phyloP scores from a whole-genome alignment of 2,888 invertebrate species.

The Rhabditoides inermis region DNA sequence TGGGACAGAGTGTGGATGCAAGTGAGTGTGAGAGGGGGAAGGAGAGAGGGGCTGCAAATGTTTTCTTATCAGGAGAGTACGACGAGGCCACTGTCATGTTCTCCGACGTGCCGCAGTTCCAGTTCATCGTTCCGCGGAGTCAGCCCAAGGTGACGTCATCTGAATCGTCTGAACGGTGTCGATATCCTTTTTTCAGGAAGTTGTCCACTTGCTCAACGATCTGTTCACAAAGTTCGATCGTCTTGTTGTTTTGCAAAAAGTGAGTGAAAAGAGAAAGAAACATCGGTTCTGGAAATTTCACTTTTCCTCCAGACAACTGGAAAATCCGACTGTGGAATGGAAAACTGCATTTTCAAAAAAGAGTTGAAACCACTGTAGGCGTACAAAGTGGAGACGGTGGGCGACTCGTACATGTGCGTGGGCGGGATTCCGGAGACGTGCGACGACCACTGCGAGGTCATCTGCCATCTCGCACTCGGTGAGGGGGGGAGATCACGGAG shows the following conservation, averaged over 20 bases:
- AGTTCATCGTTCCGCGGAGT: slow-evolving; percentile 52
- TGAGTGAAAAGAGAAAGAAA: too few relatives aligned
- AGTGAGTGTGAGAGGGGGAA: slow-evolving; percentile 15
- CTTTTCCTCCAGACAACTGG: too few relatives aligned
- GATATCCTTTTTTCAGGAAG: too few relatives aligned
- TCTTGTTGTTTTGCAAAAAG: slow-evolving; percentile 20
- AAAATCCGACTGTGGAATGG: too few relatives aligned
- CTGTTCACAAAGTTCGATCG: slow-evolving; percentile 43
- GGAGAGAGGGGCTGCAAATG: not conserved
- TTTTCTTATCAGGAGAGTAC: slow-evolving; percentile 28
- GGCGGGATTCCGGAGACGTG: slow-evolving; percentile 41
- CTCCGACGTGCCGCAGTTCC: slow-evolving; percentile 54
- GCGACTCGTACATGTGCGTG: slow-evolving; percentile 45
- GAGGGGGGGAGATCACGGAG: slow-evolving; percentile 29
- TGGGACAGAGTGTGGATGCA: slow-evolving; percentile 51
- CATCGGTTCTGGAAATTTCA: too few relatives aligned
- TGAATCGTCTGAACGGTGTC: too few relatives aligned
- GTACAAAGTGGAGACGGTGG: slow-evolving; percentile 46
- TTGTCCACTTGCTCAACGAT: slow-evolving; percentile 41
- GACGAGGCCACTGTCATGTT: slow-evolving; percentile 52
- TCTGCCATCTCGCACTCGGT: slow-evolving; percentile 51
- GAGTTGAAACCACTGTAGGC: too few relatives aligned
- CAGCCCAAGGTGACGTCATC: too few relatives aligned
- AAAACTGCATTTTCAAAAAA: too few relatives aligned
- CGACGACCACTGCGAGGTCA: slow-evolving; percentile 48